Evolutionary conservation across 2,888 invertebrate species (phyloP).

Genomic region (Druceiella hillmani): DNA sequence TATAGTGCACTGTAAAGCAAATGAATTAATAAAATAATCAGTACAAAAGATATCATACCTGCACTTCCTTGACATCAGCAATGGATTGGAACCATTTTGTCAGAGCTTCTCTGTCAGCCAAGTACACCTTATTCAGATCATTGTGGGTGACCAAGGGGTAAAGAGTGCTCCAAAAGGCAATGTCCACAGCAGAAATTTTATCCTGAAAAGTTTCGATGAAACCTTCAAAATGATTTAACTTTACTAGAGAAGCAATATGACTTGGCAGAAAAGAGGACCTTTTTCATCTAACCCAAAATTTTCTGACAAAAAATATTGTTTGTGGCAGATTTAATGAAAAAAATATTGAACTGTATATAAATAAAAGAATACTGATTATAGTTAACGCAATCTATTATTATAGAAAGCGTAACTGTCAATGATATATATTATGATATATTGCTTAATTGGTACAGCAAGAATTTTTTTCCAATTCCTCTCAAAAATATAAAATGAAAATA

Average conservation of each 20-base stretch:
- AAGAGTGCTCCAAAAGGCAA: conserved; percentile 67
- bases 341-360: conserved; percentile 8
- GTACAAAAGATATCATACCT: conserved; percentile 37
- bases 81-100: conserved; percentile 58
- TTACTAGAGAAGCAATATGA: too few relatives aligned
- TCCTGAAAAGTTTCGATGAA: conserved; percentile 39
- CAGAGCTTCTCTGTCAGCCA: conserved; percentile 49
- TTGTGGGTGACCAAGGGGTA: conserved; percentile 58
- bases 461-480: too few relatives aligned
- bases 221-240: conserved; percentile 8
- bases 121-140: conserved; percentile 51
- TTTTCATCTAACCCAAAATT: too few relatives aligned
- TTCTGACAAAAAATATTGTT: too few relatives aligned
- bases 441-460: too few relatives aligned
- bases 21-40: not conserved
- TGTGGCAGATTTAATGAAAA: too few relatives aligned
- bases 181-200: conserved; percentile 61
- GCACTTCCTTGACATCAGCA: conserved; percentile 49
- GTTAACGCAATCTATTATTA: not conserved
- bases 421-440: too few relatives aligned
- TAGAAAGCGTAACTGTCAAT: too few relatives aligned
- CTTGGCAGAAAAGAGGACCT: too few relatives aligned
- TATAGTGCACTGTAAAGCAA: conserved; percentile 10
- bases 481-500: too few relatives aligned
- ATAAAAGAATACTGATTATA: not conserved